Base-by-base conservation (phyloP, 2,888 invertebrate species). In the Chloromyia formosa region DNA sequence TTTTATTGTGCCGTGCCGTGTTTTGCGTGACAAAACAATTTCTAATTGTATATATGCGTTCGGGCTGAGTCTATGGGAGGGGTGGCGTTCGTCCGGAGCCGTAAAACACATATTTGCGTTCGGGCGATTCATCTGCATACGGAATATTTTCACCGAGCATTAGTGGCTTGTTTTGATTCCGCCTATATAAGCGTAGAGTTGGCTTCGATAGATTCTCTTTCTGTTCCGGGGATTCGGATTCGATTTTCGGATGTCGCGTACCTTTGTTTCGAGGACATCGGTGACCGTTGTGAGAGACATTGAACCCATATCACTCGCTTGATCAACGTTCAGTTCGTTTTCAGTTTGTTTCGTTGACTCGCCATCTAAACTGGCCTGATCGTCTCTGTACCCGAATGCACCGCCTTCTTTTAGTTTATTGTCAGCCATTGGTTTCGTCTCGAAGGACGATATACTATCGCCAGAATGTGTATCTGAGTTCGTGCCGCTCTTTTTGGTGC, bases 261-360 rank as follows among this genome's bases (percentile, higher is more conserved):
- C 88, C 85, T 94, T 94, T 82, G 93, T 92, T 84, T 95, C 94
- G 86, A 94, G 91, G 76, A 94, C 92, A 82, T 92, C 93, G 80
- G 94, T 95, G 83, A 95, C 90, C 80, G 92, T 92, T 83, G 93
- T 92, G 85, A 95, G 87, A 80, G 95, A 91, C 87, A 94, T 94
- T 83, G 93, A 90, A 84, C 84, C 85, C 49, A 83, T 84, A 76
- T 85, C 84, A 76, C 84, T 85, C 7, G 83, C 79, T 9, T 84
- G 81, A 76, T 84, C 81, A 74, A 80, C 83, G 77, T 84, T 83
- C 2, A 84, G 83, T 40, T 84, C 85, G 75, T 85, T 84, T 4
- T 74, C 74, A 18, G 74, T 74, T 40, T 61, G 74, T 40, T 61
- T 64, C 1, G 64, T 64, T 7, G 74, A 71, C 1, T 56, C 74